Evolutionary conservation across 2,888 invertebrate genomes (phyloP).

Genomic region (Oscheius sp.): DNA sequence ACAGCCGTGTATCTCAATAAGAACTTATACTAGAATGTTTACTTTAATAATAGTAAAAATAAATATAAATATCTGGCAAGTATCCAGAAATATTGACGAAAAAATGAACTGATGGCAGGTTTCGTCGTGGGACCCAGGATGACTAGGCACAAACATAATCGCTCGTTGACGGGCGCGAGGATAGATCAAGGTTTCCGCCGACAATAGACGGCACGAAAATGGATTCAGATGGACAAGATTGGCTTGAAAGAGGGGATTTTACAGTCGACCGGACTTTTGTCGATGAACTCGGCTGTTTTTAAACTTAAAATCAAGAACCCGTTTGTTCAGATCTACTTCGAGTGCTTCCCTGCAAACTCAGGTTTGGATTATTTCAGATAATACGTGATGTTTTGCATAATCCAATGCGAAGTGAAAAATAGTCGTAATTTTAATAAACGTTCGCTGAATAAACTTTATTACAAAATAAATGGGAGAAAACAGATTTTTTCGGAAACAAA

Average conservation of each 20-base stretch:
- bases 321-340: no score
- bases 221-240: neutral
- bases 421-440: neutral
- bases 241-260: no score
- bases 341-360: no score
- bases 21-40: no score
- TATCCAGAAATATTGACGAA: conserved; percentile 21
- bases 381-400: no score
- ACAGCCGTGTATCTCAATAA: no score
- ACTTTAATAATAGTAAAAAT: neutral
- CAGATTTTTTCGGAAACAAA: conserved; percentile 29
- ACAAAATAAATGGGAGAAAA: conserved; percentile 2
- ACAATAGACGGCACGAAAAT: neutral
- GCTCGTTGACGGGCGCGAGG: neutral
- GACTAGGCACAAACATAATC: neutral
- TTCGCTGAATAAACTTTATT: neutral
- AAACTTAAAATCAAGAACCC: no score
- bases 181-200: conserved; percentile 6
- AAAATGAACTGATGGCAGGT: neutral
- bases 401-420: no score
- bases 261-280: neutral
- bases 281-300: no score
- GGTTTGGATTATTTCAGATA: no score
- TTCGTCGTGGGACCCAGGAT: no score
- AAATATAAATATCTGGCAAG: conserved; percentile 17